Evolutionary conservation across 2,113 vertebrate species (phyloP).

Genomic region (Halichoeres trimaculatus): DNA sequence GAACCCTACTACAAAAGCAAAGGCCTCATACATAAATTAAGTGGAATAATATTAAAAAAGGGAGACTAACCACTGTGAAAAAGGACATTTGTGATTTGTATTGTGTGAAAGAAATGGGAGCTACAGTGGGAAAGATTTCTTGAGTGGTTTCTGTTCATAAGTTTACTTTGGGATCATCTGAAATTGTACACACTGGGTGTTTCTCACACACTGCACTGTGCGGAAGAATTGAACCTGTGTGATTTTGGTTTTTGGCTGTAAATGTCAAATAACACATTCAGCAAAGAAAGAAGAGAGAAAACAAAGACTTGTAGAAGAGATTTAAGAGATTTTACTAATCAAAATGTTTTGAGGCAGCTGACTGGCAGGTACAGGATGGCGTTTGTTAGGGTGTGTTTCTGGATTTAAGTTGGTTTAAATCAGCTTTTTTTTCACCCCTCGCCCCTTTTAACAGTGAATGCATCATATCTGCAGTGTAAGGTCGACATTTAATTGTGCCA

Average conservation of each 20-base stretch:
- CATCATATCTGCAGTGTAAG: no score
- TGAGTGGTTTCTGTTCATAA: not conserved
- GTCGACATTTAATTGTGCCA: no score
- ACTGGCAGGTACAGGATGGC: not conserved
- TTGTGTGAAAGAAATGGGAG: slow-evolving; percentile 31
- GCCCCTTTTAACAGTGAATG: no score
- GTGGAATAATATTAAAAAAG: slow-evolving; percentile 4
- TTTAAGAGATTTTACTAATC: no score
- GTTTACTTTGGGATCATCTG: slow-evolving; percentile 1
- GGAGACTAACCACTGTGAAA: slow-evolving; percentile 11
- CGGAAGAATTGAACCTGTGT: not conserved
- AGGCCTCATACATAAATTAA: not conserved
- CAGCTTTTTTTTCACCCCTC: no score
- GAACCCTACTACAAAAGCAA: not conserved
- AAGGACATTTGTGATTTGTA: slow-evolving; percentile 10
- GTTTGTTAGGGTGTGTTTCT: no score
- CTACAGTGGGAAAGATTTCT: slow-evolving; percentile 1
- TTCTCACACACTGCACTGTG: not conserved
- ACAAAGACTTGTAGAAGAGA: not conserved
- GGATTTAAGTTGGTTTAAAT: no score
- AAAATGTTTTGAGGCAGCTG: no score
- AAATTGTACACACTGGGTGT: not conserved
- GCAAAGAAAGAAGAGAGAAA: not conserved
- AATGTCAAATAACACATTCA: slow-evolving; percentile 14
- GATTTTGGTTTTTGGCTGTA: not conserved